These are phyloP conservation scores for Amphibalanus amphitrite DNA, from an alignment of 1,140 invertebrate genomes.

Conservation along the genomic window DNA sequence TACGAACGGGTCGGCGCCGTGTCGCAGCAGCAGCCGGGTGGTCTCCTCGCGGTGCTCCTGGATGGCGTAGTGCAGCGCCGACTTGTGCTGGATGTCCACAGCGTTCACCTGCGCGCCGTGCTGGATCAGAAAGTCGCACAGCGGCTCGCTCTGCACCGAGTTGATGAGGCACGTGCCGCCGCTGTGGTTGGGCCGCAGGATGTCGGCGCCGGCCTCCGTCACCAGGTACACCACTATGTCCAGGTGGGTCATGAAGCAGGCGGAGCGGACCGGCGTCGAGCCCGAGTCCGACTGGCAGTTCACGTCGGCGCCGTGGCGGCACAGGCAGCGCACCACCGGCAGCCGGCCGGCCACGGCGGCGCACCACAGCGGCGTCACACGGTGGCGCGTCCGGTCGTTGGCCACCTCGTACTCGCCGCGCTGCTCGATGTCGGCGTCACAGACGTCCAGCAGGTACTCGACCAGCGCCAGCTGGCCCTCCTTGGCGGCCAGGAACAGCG, in stretches of 20 bases:
- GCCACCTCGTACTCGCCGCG: slow-evolving; percentile 41
- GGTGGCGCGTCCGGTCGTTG: slow-evolving; percentile 44
- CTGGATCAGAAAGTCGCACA: slow-evolving; percentile 59
- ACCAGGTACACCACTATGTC: slow-evolving; percentile 61
- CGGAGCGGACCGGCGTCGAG: slow-evolving; percentile 71
- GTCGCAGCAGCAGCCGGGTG: slow-evolving; percentile 55
- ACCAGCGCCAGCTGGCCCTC: slow-evolving; percentile 61
- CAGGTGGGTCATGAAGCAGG: slow-evolving; percentile 83
- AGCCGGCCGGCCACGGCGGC: slow-evolving; percentile 73
- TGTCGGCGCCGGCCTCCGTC: slow-evolving; percentile 57
- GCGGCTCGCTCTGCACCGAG: slow-evolving; percentile 63
- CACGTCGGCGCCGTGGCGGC: slow-evolving; percentile 61
- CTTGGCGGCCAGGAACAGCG: slow-evolving; percentile 69
- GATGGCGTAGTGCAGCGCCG: slow-evolving; percentile 83
- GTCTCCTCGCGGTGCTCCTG: slow-evolving; percentile 73
- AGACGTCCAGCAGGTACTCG: slow-evolving; percentile 65
- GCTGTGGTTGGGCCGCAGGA: slow-evolving; percentile 70
- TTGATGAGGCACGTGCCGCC: slow-evolving; percentile 88
- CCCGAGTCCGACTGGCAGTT: slow-evolving; percentile 71
- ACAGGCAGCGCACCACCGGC: slow-evolving; percentile 54
- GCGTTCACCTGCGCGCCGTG: slow-evolving; percentile 26
- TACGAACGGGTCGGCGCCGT: slow-evolving; percentile 55
- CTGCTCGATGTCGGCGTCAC: slow-evolving; percentile 67
- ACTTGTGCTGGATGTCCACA: slow-evolving; percentile 74
- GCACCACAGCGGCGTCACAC: slow-evolving; percentile 80